These are phyloP conservation scores for Heterohyrax brucei DNA, from an alignment of 2,797 vertebrate species.

Conservation along the genomic window DNA sequence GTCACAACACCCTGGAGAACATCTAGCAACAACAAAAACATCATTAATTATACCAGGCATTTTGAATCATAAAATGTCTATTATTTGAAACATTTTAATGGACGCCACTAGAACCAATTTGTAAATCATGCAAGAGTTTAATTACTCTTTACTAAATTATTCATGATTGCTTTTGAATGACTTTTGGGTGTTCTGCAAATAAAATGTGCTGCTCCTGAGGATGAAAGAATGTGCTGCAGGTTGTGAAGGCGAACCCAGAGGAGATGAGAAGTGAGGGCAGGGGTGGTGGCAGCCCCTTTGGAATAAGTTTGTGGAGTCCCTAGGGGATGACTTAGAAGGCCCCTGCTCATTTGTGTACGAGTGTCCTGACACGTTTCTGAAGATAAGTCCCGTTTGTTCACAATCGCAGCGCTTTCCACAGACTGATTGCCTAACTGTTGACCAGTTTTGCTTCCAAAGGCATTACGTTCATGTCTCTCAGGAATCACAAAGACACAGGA, in stretches of 20 bases:
- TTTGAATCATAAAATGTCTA: neutral
- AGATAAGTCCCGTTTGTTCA: neutral
- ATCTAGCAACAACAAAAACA: too few species aligned
- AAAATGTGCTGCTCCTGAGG: neutral
- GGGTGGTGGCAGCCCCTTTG: neutral
- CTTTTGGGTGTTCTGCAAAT: neutral
- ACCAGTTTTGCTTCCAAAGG: neutral
- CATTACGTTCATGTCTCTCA: neutral
- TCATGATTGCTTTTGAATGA: neutral
- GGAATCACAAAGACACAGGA: neutral
- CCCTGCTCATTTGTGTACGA: neutral
- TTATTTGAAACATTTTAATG: conserved; percentile 19
- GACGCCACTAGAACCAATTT: neutral
- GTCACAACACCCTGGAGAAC: too few species aligned
- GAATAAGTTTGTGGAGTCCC: too few species aligned
- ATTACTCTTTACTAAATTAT: neutral
- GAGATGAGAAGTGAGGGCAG: neutral
- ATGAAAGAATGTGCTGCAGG: too few species aligned
- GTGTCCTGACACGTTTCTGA: too few species aligned
- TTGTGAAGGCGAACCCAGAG: neutral
- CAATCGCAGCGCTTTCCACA: fast-evolving
- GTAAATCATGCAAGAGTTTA: neutral
- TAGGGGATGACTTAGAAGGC: neutral
- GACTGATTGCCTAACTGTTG: neutral
- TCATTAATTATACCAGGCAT: neutral